Evolutionary conservation across 1,140 invertebrate species (phyloP).

Genomic region (Ceratina australensis): DNA sequence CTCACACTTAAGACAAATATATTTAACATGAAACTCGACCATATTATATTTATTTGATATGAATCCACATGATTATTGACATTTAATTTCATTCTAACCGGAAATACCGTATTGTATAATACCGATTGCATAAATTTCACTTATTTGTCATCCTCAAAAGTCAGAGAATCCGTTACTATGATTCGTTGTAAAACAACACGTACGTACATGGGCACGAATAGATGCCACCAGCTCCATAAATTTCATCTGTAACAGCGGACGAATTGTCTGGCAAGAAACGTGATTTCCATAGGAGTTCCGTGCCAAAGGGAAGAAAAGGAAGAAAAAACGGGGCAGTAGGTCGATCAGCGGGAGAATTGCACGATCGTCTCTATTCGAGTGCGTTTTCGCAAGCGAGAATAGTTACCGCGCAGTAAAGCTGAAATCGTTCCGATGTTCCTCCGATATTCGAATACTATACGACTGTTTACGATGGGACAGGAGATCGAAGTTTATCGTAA

Average conservation of each 20-base stretch:
- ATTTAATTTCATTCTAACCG: no score
- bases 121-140: no score
- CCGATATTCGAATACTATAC: neutral
- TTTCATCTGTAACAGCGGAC: neutral
- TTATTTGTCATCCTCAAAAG: neutral
- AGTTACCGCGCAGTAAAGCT: neutral
- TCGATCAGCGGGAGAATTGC: conserved; percentile 28
- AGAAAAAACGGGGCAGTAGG: conserved; percentile 17
- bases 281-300: neutral
- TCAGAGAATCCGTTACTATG: neutral
- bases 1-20: no score
- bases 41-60: no score
- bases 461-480: no score
- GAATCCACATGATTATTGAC: no score
- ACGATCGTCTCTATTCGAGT: conserved; percentile 15
- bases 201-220: neutral
- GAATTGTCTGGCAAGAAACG: conserved; percentile 30
- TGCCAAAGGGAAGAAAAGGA: neutral
- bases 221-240: neutral
- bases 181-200: neutral
- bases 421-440: neutral
- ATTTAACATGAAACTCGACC: no score
- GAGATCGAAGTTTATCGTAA: neutral
- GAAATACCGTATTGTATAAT: no score
- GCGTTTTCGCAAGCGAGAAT: conserved; percentile 15